Evolutionary conservation across 2,888 invertebrate genomes (phyloP).

Genomic region (Branchipolynoe longqiensis): DNA sequence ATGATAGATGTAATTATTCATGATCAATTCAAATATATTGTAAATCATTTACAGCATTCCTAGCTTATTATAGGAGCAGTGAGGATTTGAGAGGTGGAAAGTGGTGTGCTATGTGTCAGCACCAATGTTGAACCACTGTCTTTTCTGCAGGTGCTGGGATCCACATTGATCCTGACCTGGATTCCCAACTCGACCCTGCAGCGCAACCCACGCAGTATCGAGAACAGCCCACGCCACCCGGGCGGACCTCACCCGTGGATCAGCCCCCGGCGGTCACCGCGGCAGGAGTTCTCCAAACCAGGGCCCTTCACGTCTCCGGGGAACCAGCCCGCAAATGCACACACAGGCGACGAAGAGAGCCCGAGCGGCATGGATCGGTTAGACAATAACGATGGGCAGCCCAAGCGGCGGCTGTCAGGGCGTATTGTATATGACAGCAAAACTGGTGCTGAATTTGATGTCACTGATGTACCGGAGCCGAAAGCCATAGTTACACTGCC

Average conservation of each 20-base stretch:
- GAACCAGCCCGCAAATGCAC: neutral
- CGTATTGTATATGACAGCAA: slow-evolving; percentile 9
- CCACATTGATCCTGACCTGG: slow-evolving; percentile 94
- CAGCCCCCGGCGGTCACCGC: slow-evolving; percentile 72
- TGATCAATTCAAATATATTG: no score
- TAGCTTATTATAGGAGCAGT: no score
- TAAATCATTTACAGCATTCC: no score
- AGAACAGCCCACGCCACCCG: slow-evolving; percentile 76
- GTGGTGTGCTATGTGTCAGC: no score
- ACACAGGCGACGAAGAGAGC: neutral
- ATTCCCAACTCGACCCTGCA: slow-evolving; percentile 94
- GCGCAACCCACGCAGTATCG: slow-evolving; percentile 87
- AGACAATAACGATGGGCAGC: neutral
- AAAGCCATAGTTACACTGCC: slow-evolving; percentile 1
- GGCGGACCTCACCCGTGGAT: slow-evolving; percentile 63
- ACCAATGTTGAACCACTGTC: no score
- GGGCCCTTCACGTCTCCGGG: slow-evolving; percentile 23
- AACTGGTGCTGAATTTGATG: neutral
- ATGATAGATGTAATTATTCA: no score
- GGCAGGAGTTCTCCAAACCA: slow-evolving; percentile 65
- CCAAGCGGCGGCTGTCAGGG: neutral
- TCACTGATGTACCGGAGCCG: neutral
- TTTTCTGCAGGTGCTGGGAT: slow-evolving; percentile 82
- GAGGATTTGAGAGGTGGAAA: no score
- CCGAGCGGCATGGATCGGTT: neutral